These are phyloP conservation scores for Leguminivora glycinivorella DNA, from an alignment of 1,140 invertebrate genomes.

Conservation along the genomic window DNA sequence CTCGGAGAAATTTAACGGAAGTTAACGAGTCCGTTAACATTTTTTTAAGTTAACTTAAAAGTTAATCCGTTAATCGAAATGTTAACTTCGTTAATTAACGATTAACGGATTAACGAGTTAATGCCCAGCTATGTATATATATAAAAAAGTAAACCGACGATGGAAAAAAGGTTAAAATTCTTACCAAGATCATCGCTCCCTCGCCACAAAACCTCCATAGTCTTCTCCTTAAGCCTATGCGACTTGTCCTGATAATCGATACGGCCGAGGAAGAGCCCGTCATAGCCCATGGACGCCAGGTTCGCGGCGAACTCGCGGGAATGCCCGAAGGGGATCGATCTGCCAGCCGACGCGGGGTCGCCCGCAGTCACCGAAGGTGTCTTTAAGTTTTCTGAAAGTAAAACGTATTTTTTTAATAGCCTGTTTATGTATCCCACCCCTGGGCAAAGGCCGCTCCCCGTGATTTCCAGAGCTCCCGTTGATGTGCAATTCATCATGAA, in stretches of 20 bases:
- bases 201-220: conserved; percentile 93
- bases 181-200: conserved; percentile 84
- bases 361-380: conserved; percentile 91
- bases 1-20: no score
- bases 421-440: no score
- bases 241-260: conserved; percentile 93
- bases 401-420: conserved; percentile 8
- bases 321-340: conserved; percentile 96
- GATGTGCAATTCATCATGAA: no score
- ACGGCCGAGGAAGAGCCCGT: conserved; percentile 93
- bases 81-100: no score
- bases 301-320: conserved; percentile 92
- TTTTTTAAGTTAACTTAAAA: no score
- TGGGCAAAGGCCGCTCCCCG: no score
- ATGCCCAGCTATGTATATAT: no score
- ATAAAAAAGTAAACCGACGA: no score
- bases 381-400: conserved; percentile 81
- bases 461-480: no score
- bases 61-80: no score
- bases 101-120: no score
- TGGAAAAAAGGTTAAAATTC: conserved; percentile 28
- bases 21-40: no score
- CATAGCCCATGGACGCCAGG: conserved; percentile 90
- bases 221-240: conserved; percentile 81
- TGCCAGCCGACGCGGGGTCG: conserved; percentile 93